phyloP scores from a whole-genome alignment of 1,140 invertebrate species.

The Lamellibrachia luymesi region DNA sequence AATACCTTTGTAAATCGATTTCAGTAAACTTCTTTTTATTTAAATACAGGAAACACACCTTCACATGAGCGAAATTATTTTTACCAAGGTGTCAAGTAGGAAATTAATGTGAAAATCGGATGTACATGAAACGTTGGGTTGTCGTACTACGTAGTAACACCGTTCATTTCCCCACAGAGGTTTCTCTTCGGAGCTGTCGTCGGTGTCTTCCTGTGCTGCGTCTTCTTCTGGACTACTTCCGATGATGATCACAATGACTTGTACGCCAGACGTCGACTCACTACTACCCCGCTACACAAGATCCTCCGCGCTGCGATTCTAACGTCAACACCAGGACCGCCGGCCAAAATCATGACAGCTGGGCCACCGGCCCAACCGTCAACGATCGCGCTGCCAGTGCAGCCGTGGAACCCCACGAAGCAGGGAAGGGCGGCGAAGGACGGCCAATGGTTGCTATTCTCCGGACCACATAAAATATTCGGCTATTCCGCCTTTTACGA shows the following conservation, averaged over 20 bases:
- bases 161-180: neutral
- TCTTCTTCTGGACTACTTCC: neutral
- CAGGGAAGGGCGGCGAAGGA: neutral
- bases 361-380: neutral
- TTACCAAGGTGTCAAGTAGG: too few relatives aligned
- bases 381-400: neutral
- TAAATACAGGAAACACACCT: too few relatives aligned
- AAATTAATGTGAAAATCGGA: too few relatives aligned
- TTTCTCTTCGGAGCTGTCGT: neutral
- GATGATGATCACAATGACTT: neutral
- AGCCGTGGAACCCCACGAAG: neutral
- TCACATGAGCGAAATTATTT: too few relatives aligned
- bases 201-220: neutral
- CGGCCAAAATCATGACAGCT: too few relatives aligned
- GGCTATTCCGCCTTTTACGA: conserved; percentile 1
- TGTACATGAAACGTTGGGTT: neutral
- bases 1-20: too few relatives aligned
- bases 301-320: neutral
- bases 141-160: neutral
- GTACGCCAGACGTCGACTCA: neutral
- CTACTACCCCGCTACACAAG: neutral
- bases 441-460: neutral
- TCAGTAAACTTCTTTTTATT: too few relatives aligned
- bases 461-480: conserved; percentile 7
- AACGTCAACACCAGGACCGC: neutral